phyloP scores from a whole-genome alignment of 2,888 invertebrate species.

The Amphipoea lucens region DNA sequence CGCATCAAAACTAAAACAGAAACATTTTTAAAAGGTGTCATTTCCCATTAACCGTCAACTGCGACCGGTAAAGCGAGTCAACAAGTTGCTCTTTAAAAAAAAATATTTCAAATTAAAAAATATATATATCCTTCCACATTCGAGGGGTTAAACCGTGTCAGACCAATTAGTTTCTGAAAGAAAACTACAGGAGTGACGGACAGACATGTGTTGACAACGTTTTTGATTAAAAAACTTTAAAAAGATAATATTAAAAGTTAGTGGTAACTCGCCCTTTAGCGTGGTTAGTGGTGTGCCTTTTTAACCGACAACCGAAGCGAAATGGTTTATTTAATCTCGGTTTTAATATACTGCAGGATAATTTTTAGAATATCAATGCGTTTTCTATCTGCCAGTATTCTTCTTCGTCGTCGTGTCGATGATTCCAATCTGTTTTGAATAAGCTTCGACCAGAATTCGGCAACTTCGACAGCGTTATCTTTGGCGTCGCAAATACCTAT shows the following conservation, averaged over 20 bases:
- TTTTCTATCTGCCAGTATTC: no score
- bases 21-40: conserved; percentile 74
- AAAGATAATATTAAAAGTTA: conserved; percentile 71
- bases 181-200: conserved; percentile 82
- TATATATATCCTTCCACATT: conserved; percentile 71
- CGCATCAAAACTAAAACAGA: conserved; percentile 53
- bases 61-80: conserved; percentile 74
- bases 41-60: conserved; percentile 76
- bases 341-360: background rate
- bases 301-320: conserved; percentile 30
- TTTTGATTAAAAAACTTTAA: conserved; percentile 78
- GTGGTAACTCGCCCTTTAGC: conserved; percentile 60
- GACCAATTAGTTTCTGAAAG: conserved; percentile 89
- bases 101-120: conserved; percentile 81
- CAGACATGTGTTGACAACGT: conserved; percentile 83
- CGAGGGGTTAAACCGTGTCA: conserved; percentile 83
- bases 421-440: background rate
- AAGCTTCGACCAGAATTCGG: background rate
- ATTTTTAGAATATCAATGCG: background rate
- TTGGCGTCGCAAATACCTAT: background rate
- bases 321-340: conserved; percentile 40
- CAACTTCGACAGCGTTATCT: background rate
- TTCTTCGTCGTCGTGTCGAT: background rate
- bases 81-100: conserved; percentile 76
- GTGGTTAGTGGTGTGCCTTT: conserved; percentile 49